These are phyloP conservation scores for Corythaixoides concolor DNA, from an alignment of 2,113 vertebrate genomes.

Conservation along the genomic window DNA sequence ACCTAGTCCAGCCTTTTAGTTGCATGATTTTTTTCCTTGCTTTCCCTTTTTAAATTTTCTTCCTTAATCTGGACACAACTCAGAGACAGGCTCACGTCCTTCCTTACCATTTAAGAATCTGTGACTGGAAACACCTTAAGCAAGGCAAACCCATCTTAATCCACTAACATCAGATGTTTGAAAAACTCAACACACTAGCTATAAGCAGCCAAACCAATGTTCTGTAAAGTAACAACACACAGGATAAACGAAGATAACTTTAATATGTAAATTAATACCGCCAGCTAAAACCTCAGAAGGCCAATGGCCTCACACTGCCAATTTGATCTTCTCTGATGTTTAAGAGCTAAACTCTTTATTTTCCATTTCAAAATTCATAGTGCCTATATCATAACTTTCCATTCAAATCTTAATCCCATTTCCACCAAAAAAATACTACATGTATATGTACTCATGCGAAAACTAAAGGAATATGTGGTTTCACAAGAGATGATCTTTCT, in stretches of 20 bases:
- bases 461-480: neutral
- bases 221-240: neutral
- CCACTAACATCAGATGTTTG: neutral
- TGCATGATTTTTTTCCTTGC: neutral
- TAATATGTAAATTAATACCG: neutral
- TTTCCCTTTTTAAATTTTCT: neutral
- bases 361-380: neutral
- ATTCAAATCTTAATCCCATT: neutral
- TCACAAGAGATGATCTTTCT: neutral
- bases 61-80: neutral
- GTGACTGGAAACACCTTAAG: neutral
- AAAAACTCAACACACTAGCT: neutral
- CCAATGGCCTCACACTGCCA: neutral
- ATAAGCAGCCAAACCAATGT: neutral
- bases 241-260: neutral
- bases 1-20: neutral
- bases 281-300: neutral
- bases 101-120: neutral
- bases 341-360: neutral
- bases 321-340: neutral
- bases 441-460: neutral
- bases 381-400: neutral
- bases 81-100: neutral
- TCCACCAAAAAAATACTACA: neutral
- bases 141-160: neutral